Evolutionary conservation across 2,113 vertebrate species (phyloP).

Genomic region (Pluvianellus socialis): DNA sequence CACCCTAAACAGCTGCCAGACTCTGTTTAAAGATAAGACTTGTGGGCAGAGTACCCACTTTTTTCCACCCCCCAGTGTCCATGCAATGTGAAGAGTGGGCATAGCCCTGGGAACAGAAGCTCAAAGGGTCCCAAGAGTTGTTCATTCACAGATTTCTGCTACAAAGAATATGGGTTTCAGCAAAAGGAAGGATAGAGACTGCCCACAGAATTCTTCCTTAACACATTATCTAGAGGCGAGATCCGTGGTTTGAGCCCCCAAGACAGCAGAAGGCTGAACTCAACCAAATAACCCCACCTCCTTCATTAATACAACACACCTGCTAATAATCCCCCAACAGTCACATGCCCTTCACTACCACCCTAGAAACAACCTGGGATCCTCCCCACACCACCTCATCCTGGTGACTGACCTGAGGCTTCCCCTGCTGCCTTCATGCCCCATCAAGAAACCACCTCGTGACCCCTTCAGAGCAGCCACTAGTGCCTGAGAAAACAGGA

Average conservation of each 20-base stretch:
- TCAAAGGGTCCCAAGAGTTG: neutral
- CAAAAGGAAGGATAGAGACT: neutral
- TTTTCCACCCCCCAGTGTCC: neutral
- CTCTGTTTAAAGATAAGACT: neutral
- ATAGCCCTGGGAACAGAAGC: neutral
- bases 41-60: neutral
- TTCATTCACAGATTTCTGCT: neutral
- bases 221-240: neutral
- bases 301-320: neutral
- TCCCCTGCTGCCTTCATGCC: neutral
- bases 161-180: neutral
- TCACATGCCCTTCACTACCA: neutral
- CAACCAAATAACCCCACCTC: neutral
- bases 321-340: neutral
- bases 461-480: neutral
- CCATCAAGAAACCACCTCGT: neutral
- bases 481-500: neutral
- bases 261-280: neutral
- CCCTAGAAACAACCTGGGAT: neutral
- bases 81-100: fast-evolving
- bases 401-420: neutral
- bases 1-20: neutral
- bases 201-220: neutral
- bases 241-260: neutral
- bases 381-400: neutral